Evolutionary conservation across 2,888 invertebrate species (phyloP).

Genomic region (Polydesmus complanatus): DNA sequence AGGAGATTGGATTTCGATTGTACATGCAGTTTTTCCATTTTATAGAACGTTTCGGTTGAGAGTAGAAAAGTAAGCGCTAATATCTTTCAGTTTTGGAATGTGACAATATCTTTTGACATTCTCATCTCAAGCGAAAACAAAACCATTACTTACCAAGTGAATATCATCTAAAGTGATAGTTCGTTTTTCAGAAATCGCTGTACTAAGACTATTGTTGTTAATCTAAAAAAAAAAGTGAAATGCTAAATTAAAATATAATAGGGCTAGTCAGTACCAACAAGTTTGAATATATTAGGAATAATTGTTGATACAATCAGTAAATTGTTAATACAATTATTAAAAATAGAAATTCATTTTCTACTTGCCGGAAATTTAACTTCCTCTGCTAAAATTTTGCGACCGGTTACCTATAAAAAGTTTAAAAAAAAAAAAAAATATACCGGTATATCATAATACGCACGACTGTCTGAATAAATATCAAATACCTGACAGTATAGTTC

Average conservation of each 20-base stretch:
- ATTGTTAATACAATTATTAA: background rate
- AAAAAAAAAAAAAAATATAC: background rate
- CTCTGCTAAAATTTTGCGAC: slow-evolving; percentile 7
- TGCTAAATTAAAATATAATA: background rate
- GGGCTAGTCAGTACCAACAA: background rate
- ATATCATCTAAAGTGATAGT: slow-evolving; percentile 14
- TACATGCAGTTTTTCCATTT: too few species aligned
- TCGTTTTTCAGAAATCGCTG: slow-evolving; percentile 13
- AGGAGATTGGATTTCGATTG: too few species aligned
- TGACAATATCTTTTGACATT: too few species aligned
- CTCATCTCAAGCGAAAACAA: too few species aligned
- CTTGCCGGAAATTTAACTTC: slow-evolving; percentile 16
- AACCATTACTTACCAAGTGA: slow-evolving; percentile 13
- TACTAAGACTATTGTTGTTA: slow-evolving; percentile 16
- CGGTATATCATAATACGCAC: too few species aligned
- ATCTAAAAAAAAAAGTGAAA: slow-evolving; percentile 5
- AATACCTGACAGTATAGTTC: slow-evolving; percentile 16
- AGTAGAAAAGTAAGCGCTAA: too few species aligned
- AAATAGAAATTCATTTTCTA: background rate
- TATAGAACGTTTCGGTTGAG: too few species aligned
- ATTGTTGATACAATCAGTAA: too few species aligned
- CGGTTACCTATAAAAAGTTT: slow-evolving; percentile 11
- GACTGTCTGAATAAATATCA: too few species aligned
- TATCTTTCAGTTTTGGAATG: too few species aligned
- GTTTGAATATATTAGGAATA: too few species aligned